Percentiles rank a stretch among this genome's conserved stretches.
Conservation (phyloP, 1,140 invertebrate genomes). For the Holcopasites calliopsidis region DNA sequence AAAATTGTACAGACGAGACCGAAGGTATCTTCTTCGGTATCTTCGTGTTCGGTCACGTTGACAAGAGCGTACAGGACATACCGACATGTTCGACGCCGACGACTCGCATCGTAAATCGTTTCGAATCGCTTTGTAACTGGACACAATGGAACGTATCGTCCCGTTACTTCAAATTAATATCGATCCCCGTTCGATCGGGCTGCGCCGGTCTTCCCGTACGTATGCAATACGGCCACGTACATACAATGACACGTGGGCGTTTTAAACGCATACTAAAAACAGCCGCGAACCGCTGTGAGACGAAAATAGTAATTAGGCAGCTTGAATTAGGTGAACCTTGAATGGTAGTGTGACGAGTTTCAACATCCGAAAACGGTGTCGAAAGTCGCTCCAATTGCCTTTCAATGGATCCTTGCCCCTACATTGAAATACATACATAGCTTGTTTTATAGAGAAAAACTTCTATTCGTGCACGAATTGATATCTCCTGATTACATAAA, state of each 20-base stretch:
- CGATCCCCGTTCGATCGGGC: constrained; percentile 34
- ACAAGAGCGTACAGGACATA: too few relatives aligned
- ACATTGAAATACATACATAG: neutral
- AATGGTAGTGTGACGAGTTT: constrained; percentile 37
- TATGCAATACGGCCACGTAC: constrained; percentile 37
- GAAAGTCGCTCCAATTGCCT: neutral
- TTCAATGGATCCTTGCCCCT: neutral
- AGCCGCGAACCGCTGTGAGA: constrained; percentile 29
- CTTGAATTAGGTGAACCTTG: constrained; percentile 57
- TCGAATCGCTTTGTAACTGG: constrained; percentile 6
- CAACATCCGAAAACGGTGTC: constrained; percentile 39
- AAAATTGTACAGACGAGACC: too few relatives aligned
- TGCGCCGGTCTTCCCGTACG: constrained; percentile 8
- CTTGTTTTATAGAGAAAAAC: too few relatives aligned
- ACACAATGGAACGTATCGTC: constrained; percentile 15
- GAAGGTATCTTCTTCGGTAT: too few relatives aligned
- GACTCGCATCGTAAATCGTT: constrained; percentile 23
- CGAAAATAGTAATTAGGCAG: constrained; percentile 61
- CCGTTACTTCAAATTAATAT: constrained; percentile 59
- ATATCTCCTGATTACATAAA: too few relatives aligned
- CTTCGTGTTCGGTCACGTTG: too few relatives aligned
- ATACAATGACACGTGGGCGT: constrained; percentile 51
- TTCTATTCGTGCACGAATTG: too few relatives aligned
- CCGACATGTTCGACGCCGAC: too few relatives aligned
- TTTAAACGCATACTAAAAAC: constrained; percentile 42